Percentiles rank a stretch among this genome's conserved stretches.
phyloP scores from a whole-genome alignment of 2,888 invertebrate species.

The Eulithis testata region DNA sequence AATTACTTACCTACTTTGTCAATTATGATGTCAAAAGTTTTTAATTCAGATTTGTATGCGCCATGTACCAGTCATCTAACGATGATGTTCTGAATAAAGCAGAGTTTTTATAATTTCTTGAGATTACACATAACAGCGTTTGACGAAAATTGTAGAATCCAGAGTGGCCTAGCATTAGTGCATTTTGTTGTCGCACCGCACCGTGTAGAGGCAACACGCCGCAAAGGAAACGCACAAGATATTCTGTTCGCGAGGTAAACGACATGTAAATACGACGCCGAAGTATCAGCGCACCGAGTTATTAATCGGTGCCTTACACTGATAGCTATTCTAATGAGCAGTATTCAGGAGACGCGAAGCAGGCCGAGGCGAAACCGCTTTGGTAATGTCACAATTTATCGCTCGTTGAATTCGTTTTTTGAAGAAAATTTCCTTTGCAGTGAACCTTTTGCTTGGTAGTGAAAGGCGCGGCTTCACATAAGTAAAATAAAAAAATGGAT shows the following conservation, averaged over 20 bases:
- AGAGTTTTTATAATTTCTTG: too few species aligned
- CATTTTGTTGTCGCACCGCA: constrained; percentile 9
- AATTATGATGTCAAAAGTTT: too few species aligned
- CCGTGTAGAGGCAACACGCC: background rate
- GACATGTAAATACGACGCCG: constrained; percentile 78
- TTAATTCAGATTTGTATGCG: too few species aligned
- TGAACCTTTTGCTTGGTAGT: background rate
- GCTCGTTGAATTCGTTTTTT: constrained; percentile 41
- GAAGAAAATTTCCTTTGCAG: constrained; percentile 34
- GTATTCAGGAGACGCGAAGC: constrained; percentile 69
- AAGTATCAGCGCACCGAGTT: constrained; percentile 71
- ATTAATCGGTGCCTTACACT: constrained; percentile 79
- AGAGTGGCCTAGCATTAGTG: too few species aligned
- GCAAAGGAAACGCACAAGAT: constrained; percentile 57
- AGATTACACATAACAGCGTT: too few species aligned
- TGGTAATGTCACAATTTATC: constrained; percentile 53
- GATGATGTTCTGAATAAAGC: too few species aligned
- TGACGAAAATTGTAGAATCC: too few species aligned
- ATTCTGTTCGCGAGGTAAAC: constrained; percentile 73
- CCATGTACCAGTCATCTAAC: too few species aligned
- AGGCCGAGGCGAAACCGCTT: constrained; percentile 77
- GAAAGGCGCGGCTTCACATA: background rate
- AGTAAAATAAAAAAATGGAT: too few species aligned
- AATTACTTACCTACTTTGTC: too few species aligned
- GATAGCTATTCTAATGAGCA: constrained; percentile 84